Evolutionary conservation across 2,113 vertebrate species (phyloP), one percentile per base, ranked within the genome.

Genomic region (Halichoeres trimaculatus): DNA sequence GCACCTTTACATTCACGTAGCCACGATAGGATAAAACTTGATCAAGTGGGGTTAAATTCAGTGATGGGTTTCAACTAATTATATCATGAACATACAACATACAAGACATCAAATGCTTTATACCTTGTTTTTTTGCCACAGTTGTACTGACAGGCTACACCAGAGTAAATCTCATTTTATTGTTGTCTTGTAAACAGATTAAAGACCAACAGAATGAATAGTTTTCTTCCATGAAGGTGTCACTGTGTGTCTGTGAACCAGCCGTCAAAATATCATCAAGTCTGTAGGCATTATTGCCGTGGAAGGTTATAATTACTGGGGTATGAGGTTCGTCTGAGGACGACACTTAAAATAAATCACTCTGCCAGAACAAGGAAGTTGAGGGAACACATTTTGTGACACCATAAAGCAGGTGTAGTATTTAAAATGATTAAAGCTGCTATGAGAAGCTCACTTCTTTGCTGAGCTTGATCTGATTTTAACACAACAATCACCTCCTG

Each of bases 161-260:
- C 48, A 38, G 19, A 53, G 50, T 24, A 19, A 38, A 65, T 61
- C 50, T 17, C 24, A 1, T 41, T 5, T 19, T 47, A 82, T 57
- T 78, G 43, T 78, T 78, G 38, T 55, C 63, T 71, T 76, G 83
- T 75, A 17, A 71, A 59, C 48, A 34, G 11, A 67, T n/a, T 16
- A 5, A 53, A 0, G 20, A 38, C 9, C 17, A 38, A 26, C 2
- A 6, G 8, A 60, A 45, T 57, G 20, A 17, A 58, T 4, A 66
- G 16, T 51, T 47, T 26, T 35, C 38, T 38, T 14, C 19, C 4
- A 16, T 17, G 14, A 45, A 3, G 7, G 2, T 13, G 36, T n/a
- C 40, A 47, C 20, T 12, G n/a, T 75, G 36, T 22, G n/a, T 53
- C 50, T 22, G 47, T 1, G 43, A 45, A 45, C 14, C 5, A 45